phyloP scores from a whole-genome alignment of 2,797 vertebrate species.

The Florisuga fusca region DNA sequence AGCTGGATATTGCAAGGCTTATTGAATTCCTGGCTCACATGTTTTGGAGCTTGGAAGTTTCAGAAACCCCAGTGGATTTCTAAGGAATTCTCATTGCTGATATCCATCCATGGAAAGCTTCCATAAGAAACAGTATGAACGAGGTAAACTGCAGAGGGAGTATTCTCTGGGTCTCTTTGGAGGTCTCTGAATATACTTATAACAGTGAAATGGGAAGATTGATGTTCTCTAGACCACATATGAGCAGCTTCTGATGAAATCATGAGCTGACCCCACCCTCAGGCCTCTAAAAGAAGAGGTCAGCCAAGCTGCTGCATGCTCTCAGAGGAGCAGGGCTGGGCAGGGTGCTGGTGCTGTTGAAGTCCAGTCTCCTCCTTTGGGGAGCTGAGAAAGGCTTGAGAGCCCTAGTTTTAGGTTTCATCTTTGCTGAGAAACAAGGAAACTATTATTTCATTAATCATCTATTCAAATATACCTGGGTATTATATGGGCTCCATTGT shows the following conservation, averaged over 20 bases:
- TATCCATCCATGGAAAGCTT: not conserved
- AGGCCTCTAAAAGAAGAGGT: not conserved
- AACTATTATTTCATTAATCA: conserved; percentile 38
- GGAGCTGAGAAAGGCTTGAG: not conserved
- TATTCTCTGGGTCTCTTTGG: not conserved
- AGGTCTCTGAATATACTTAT: not conserved
- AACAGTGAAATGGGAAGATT: not conserved
- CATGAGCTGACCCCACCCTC: not conserved
- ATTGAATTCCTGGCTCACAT: not conserved
- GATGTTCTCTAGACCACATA: not conserved
- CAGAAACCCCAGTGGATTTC: not conserved
- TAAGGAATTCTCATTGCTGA: not conserved
- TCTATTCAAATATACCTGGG: not conserved
- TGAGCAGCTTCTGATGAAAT: not conserved
- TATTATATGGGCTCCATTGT: conserved; percentile 5
- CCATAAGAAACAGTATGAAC: not conserved
- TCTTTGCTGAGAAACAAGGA: not conserved
- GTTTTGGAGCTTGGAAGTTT: not conserved
- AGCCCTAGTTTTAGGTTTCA: conserved; percentile 6
- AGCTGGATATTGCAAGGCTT: not conserved
- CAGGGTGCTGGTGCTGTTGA: not conserved
- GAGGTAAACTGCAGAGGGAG: not conserved
- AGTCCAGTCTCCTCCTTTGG: not conserved
- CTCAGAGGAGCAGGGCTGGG: not conserved
- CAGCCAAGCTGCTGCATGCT: accelerated